Percentiles rank a stretch among this genome's conserved stretches.
Evolutionary conservation across 2,113 vertebrate species (phyloP).

Genomic region (Podiceps cristatus): DNA sequence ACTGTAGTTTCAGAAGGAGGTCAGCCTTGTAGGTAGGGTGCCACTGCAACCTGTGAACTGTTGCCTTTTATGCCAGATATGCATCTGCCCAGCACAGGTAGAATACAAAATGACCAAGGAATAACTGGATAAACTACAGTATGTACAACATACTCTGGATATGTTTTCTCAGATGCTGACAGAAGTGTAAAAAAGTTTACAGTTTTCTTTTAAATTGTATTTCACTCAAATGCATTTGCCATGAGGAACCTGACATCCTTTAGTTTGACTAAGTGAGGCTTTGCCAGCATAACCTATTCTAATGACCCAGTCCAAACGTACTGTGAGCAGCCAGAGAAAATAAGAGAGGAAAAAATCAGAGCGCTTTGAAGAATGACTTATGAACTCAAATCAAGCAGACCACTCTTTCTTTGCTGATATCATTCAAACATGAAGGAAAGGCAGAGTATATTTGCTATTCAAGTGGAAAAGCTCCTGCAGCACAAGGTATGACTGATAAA

Average conservation of each 20-base stretch:
- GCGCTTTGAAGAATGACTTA: background rate
- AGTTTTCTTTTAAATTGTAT: background rate
- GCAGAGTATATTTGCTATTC: background rate
- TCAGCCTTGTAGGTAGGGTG: background rate
- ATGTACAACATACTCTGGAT: background rate
- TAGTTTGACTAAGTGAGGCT: background rate
- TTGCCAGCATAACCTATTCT: background rate
- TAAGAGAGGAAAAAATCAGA: background rate
- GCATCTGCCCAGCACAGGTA: background rate
- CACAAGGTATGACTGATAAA: background rate
- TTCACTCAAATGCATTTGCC: background rate
- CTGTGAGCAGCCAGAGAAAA: background rate
- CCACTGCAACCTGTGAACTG: background rate
- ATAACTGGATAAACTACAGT: background rate
- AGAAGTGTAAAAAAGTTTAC: background rate
- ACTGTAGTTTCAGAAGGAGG: accelerated
- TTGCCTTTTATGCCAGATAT: background rate
- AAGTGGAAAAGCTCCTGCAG: background rate
- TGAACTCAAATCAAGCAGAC: background rate
- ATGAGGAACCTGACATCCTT: background rate
- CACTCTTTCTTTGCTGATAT: background rate
- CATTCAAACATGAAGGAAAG: background rate
- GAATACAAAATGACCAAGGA: background rate
- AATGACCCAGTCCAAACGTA: background rate
- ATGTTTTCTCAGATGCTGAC: background rate